Percentiles rank a stretch among this genome's conserved stretches.
phyloP scores from a whole-genome alignment of 2,113 vertebrate genomes.

The Solea senegalensis region DNA sequence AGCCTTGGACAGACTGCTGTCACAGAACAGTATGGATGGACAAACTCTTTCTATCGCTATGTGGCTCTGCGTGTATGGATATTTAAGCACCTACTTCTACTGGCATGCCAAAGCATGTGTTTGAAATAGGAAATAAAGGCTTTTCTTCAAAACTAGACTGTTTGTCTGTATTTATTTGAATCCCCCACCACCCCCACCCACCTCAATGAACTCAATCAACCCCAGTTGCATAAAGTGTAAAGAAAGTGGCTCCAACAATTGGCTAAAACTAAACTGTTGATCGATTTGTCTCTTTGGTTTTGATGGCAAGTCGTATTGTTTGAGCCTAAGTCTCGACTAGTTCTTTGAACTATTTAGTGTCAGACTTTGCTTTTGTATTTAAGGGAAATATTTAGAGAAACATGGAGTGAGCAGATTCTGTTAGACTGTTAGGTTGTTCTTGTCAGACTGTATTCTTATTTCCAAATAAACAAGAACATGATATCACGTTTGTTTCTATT shows the following conservation, averaged over 20 bases:
- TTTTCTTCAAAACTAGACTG: slow-evolving; percentile 76
- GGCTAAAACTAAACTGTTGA: neutral
- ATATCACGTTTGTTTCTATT: slow-evolving; percentile 59
- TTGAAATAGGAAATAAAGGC: slow-evolving; percentile 82
- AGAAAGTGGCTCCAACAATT: neutral
- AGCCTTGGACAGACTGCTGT: slow-evolving; percentile 51
- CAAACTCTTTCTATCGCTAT: slow-evolving; percentile 65
- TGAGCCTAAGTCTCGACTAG: slow-evolving; percentile 20
- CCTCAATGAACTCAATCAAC: slow-evolving; percentile 1
- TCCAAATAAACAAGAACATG: slow-evolving; percentile 76
- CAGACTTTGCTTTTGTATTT: slow-evolving; percentile 55
- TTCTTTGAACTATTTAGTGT: slow-evolving; percentile 9
- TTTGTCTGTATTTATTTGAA: slow-evolving; percentile 56
- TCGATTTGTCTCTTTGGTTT: slow-evolving; percentile 4
- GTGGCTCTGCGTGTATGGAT: slow-evolving; percentile 71
- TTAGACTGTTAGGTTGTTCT: slow-evolving; percentile 68
- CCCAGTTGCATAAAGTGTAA: neutral
- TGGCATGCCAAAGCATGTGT: slow-evolving; percentile 68
- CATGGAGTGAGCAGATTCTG: slow-evolving; percentile 43
- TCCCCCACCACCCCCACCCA: neutral
- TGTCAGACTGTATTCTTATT: slow-evolving; percentile 72
- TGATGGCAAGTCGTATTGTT: neutral
- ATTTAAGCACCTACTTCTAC: slow-evolving; percentile 64
- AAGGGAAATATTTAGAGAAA: slow-evolving; percentile 34
- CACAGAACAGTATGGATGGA: slow-evolving; percentile 65